Base-by-base conservation (phyloP, 2,113 vertebrate species). In the Archocentrus centrarchus region DNA sequence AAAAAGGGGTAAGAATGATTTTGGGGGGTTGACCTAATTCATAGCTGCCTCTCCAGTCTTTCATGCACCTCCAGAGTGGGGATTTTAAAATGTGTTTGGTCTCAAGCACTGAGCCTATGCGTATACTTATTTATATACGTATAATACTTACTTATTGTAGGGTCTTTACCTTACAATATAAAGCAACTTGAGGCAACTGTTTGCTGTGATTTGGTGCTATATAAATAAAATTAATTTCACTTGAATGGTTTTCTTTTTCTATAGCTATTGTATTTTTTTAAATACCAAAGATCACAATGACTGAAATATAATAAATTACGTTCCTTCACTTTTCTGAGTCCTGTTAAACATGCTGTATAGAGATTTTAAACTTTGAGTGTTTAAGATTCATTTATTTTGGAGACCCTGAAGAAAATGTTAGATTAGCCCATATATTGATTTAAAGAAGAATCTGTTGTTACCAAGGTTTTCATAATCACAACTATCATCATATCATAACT, bases 1-100 rank as follows among this genome's bases (percentile, higher is more conserved):
- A 39, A 77, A 79, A 60, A 59, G 30, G 47, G 20, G 27, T 41
- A 7, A 9, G 10, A 30, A 37, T 64, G 73, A 27, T 88, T 86
- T 10, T 1, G 6, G 20, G 24, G 66, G 44, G 24, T 70, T 24
- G 20, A 24, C 5, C 27, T 30, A 50, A 70, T 70, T 70, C 41
- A 50, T n/a, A 30, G 47, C 17, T 58, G 11, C 59, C 30, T 22
- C 55, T 57, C 60, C 50, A 53, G 37, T 32, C n/a, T 53, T 44
- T 59, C 8, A 53, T 73, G 17, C 66, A 73, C 24, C 44, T 32
- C 20, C 24, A 8, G 20, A 47, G 24, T 35, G 22, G 41, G 6
- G n/a, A 14, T 63, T 63, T 61, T 64, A 22, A 76, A 37, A 76
- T 22, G 6, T 17, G 4, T 44, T 39, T 20, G 2, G 37, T 82